Conservation (phyloP, 2,797 vertebrate species). For the Mallotus villosus region DNA sequence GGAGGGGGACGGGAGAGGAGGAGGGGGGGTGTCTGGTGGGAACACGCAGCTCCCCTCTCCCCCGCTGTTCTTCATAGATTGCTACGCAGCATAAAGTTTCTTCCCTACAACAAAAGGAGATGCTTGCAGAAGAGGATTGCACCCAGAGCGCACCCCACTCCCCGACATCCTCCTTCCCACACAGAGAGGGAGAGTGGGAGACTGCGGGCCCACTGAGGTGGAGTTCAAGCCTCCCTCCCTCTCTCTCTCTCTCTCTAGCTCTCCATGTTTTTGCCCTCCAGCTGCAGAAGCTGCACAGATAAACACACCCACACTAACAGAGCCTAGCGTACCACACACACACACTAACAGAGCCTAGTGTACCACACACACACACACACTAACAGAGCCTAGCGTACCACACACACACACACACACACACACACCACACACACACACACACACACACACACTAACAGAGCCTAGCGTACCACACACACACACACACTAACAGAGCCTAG, state of each 20-base stretch:
- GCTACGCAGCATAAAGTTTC: constrained; percentile 29
- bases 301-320: constrained; percentile 59
- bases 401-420: constrained; percentile 13
- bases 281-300: constrained; percentile 43
- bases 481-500: background rate
- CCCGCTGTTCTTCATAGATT: constrained; percentile 40
- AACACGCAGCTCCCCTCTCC: constrained; percentile 8
- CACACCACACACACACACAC: constrained; percentile 57
- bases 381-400: background rate
- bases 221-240: constrained; percentile 61
- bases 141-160: constrained; percentile 18
- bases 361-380: background rate
- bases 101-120: constrained; percentile 42
- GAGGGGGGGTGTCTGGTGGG: background rate
- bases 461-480: constrained; percentile 2
- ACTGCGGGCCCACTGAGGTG: constrained; percentile 55
- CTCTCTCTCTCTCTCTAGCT: constrained; percentile 24
- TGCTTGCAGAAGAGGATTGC: background rate
- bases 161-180: constrained; percentile 35
- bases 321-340: constrained; percentile 24
- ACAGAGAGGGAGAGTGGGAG: constrained; percentile 55
- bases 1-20: too few species aligned
- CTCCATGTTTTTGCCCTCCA: constrained; percentile 43
- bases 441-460: constrained; percentile 18
- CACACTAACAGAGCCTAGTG: background rate